These are phyloP conservation scores for Syngnathus rostellatus DNA, from an alignment of 2,797 vertebrate species.

Conservation along the genomic window DNA sequence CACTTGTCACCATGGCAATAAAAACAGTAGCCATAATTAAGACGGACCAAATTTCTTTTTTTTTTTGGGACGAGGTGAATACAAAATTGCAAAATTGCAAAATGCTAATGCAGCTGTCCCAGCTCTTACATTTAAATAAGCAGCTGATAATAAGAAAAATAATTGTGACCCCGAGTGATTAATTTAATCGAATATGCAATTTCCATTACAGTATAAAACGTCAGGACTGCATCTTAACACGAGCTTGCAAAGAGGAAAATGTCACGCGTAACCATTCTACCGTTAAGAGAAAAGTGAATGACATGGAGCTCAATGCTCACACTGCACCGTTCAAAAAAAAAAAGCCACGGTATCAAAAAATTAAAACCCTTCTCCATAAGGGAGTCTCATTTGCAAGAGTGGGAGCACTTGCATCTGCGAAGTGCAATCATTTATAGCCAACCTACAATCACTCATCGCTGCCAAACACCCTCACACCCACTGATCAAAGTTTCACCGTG, in stretches of 20 bases:
- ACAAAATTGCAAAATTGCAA: background rate
- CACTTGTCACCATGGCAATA: too few species aligned
- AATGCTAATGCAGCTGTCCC: background rate
- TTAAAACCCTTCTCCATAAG: background rate
- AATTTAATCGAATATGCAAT: conserved; percentile 14
- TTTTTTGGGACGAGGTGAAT: background rate
- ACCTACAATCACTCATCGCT: conserved; percentile 33
- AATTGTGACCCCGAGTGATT: background rate
- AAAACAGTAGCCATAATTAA: too few species aligned
- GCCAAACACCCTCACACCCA: conserved; percentile 22
- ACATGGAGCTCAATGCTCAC: conserved; percentile 22
- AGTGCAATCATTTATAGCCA: conserved; percentile 44
- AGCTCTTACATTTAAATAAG: conserved; percentile 10
- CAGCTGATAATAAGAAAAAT: conserved; percentile 8
- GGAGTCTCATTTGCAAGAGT: conserved; percentile 17
- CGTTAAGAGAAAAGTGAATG: conserved; percentile 41
- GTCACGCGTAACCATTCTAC: conserved; percentile 47
- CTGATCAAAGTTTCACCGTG: conserved; percentile 37
- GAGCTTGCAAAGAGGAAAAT: conserved; percentile 38
- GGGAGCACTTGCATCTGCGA: conserved; percentile 28
- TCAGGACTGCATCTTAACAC: conserved; percentile 35
- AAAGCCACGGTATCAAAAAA: background rate
- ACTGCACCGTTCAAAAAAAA: conserved; percentile 10
- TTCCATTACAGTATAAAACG: conserved; percentile 17
- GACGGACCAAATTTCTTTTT: too few species aligned